Percentiles rank a stretch among this genome's conserved stretches.
phyloP scores from a whole-genome alignment of 2,888 invertebrate species.

The Melikaiella ostensackeni region DNA sequence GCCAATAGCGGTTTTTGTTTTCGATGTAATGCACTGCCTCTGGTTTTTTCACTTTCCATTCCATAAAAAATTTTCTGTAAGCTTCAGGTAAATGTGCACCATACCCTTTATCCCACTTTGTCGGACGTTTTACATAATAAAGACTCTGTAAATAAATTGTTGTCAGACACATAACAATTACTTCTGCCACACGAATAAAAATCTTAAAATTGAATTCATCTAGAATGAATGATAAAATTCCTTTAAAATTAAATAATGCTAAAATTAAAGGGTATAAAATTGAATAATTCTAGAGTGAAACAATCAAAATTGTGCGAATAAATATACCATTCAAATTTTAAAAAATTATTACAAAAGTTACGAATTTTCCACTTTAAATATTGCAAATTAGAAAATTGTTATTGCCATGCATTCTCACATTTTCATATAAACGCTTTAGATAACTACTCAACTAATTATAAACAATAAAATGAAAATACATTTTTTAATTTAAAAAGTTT shows the following conservation, averaged over 20 bases:
- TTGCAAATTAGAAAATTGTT: too few species aligned
- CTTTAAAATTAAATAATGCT: too few species aligned
- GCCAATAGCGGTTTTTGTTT: conserved; percentile 85
- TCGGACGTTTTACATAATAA: conserved; percentile 51
- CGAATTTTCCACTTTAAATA: too few species aligned
- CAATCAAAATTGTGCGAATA: background rate
- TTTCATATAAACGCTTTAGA: background rate
- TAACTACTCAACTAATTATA: background rate
- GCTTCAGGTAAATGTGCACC: conserved; percentile 86
- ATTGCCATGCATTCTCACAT: too few species aligned
- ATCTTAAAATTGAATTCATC: too few species aligned
- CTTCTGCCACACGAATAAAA: too few species aligned
- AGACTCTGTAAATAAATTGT: conserved; percentile 47
- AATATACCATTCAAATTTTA: background rate
- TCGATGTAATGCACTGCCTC: conserved; percentile 85
- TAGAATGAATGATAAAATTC: too few species aligned
- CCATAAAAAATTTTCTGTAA: conserved; percentile 91
- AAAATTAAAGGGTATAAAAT: too few species aligned
- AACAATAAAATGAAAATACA: background rate
- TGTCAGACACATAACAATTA: background rate
- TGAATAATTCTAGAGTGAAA: background rate
- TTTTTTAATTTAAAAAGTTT: background rate
- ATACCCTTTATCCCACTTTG: conserved; percentile 78
- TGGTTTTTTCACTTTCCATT: conserved; percentile 86
- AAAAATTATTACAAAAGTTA: too few species aligned